These are phyloP conservation scores for Clarias gariepinus DNA, from an alignment of 2,113 vertebrate genomes.

Conservation along the genomic window DNA sequence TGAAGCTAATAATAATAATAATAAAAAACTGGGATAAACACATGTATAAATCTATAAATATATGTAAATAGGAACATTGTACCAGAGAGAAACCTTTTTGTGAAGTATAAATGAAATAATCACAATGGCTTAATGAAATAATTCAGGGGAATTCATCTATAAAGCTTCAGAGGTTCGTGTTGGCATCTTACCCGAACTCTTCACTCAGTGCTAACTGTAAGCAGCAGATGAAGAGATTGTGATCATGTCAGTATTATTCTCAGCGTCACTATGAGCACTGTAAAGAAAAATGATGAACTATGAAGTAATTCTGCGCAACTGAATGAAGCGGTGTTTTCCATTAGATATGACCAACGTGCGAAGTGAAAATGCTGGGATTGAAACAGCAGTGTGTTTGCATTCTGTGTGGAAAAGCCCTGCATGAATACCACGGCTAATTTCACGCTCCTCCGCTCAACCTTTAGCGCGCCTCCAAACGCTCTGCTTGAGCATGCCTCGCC, in stretches of 20 bases:
- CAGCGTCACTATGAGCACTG: background rate
- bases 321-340: background rate
- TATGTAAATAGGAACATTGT: no score
- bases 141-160: background rate
- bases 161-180: background rate
- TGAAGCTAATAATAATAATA: background rate
- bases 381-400: constrained; percentile 33
- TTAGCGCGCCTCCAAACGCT: constrained; percentile 61
- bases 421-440: constrained; percentile 76
- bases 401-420: constrained; percentile 49
- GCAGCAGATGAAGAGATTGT: background rate
- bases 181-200: background rate
- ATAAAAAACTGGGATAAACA: background rate
- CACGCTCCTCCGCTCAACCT: constrained; percentile 74
- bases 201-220: background rate
- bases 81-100: background rate
- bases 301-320: background rate
- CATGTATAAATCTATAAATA: background rate
- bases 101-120: background rate
- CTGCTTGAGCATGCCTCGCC: constrained; percentile 65
- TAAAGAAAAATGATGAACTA: background rate
- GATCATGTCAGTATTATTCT: background rate
- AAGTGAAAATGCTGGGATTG: background rate
- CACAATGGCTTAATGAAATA: background rate
- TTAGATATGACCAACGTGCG: constrained; percentile 10